phyloP scores from a whole-genome alignment of 1,140 invertebrate genomes.

The Papilio xuthus region DNA sequence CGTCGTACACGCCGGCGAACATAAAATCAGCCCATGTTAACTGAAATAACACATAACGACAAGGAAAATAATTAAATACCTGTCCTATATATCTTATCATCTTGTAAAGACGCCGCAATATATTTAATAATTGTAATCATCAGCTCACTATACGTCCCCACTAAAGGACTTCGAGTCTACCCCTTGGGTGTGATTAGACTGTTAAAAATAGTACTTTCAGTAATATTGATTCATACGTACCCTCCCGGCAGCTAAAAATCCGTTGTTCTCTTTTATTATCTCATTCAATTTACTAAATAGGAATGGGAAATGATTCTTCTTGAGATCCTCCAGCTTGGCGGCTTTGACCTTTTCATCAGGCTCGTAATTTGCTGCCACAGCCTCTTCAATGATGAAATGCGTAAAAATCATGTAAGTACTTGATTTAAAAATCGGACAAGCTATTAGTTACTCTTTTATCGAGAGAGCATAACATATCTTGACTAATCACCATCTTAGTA shows the following conservation, averaged over 20 bases:
- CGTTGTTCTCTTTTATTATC: constrained; percentile 72
- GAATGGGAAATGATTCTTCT: constrained; percentile 45
- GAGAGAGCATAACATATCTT: too few species aligned
- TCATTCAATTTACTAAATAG: constrained; percentile 49
- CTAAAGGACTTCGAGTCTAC: too few species aligned
- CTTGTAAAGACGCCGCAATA: too few species aligned
- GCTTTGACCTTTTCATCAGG: constrained; percentile 45
- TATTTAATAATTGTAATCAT: background rate
- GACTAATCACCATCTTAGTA: too few species aligned
- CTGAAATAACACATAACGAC: constrained; percentile 79
- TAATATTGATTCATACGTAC: constrained; percentile 55
- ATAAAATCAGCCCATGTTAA: constrained; percentile 85
- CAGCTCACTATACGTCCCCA: too few species aligned
- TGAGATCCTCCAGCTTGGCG: constrained; percentile 46
- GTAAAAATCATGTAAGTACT: too few species aligned
- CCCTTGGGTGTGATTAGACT: background rate
- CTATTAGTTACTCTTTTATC: too few species aligned
- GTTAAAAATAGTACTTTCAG: constrained; percentile 51
- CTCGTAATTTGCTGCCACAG: constrained; percentile 47
- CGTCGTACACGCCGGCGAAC: constrained; percentile 83
- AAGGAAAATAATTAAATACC: too few species aligned
- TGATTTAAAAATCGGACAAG: too few species aligned
- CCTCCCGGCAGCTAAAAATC: constrained; percentile 83
- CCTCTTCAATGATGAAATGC: constrained; percentile 43
- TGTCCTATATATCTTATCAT: too few species aligned